Conservation (phyloP, 2,113 vertebrate genomes). For the Bujurquina vittata region DNA sequence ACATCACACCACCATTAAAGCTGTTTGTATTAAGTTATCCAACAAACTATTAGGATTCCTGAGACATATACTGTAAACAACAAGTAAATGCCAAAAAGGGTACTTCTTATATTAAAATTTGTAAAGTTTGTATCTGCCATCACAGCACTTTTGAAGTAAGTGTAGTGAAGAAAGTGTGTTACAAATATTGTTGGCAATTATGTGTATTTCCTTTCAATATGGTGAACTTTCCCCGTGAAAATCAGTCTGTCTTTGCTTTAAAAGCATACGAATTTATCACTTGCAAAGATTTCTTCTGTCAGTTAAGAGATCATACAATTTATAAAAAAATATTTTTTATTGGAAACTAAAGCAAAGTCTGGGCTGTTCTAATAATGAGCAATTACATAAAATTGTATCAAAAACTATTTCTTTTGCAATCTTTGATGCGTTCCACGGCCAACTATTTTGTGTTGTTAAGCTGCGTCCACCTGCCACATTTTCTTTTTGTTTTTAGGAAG, state of each 20-base stretch:
- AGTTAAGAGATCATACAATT: too few species aligned
- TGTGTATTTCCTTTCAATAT: neutral
- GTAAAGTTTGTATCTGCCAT: neutral
- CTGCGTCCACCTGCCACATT: constrained; percentile 38
- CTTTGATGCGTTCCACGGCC: constrained; percentile 4
- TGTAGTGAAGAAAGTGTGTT: neutral
- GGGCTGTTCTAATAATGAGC: neutral
- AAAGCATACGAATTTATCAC: too few species aligned
- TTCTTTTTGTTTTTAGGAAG: too few species aligned
- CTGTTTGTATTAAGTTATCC: too few species aligned
- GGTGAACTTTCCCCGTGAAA: neutral
- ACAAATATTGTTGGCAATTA: neutral
- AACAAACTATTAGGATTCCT: neutral
- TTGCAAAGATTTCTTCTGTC: too few species aligned
- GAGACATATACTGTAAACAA: neutral
- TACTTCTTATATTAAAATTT: neutral
- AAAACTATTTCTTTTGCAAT: neutral
- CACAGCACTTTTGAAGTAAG: too few species aligned
- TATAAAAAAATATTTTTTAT: neutral
- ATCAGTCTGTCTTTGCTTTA: neutral
- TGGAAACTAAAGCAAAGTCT: neutral
- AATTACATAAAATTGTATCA: constrained; percentile 17
- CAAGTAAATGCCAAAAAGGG: neutral
- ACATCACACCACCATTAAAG: neutral
- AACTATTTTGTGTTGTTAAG: constrained; percentile 45